These are phyloP conservation scores for Carterocephalus palaemon DNA, from an alignment of 2,888 invertebrate species.

Conservation along the genomic window DNA sequence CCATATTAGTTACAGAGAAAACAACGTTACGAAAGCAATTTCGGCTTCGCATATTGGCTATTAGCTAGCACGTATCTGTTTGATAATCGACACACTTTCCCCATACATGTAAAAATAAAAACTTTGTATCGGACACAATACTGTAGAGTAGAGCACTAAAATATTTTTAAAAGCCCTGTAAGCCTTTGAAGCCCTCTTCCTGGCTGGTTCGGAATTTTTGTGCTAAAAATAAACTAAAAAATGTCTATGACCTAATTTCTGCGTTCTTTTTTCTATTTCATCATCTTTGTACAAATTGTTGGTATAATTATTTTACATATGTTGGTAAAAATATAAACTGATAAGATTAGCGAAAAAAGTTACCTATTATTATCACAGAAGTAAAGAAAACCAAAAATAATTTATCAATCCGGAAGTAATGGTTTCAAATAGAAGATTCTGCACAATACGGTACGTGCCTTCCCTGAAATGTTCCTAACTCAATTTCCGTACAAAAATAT, in stretches of 20 bases:
- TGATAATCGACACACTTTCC: constrained; percentile 14
- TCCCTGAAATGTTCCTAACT: constrained; percentile 49
- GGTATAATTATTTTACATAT: too few relatives aligned
- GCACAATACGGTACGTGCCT: constrained; percentile 32
- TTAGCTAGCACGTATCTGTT: constrained; percentile 44
- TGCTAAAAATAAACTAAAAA: constrained; percentile 28
- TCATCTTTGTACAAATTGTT: too few relatives aligned
- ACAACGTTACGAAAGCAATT: constrained; percentile 75
- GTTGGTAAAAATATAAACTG: too few relatives aligned
- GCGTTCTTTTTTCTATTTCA: background rate
- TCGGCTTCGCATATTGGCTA: constrained; percentile 76
- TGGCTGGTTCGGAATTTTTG: constrained; percentile 11
- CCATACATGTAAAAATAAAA: constrained; percentile 8
- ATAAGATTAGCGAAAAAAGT: too few relatives aligned
- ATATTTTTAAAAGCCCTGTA: constrained; percentile 15
- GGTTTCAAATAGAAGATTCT: constrained; percentile 21
- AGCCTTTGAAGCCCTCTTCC: constrained; percentile 15
- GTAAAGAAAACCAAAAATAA: constrained; percentile 8
- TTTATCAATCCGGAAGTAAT: constrained; percentile 13
- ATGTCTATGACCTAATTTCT: constrained; percentile 28
- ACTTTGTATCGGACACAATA: constrained; percentile 2
- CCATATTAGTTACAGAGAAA: constrained; percentile 69
- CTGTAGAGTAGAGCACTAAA: constrained; percentile 1
- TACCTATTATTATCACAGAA: background rate
- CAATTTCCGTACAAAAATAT: constrained; percentile 70